Conservation (phyloP, 2,797 vertebrate species). For the Syncerus caffer region DNA sequence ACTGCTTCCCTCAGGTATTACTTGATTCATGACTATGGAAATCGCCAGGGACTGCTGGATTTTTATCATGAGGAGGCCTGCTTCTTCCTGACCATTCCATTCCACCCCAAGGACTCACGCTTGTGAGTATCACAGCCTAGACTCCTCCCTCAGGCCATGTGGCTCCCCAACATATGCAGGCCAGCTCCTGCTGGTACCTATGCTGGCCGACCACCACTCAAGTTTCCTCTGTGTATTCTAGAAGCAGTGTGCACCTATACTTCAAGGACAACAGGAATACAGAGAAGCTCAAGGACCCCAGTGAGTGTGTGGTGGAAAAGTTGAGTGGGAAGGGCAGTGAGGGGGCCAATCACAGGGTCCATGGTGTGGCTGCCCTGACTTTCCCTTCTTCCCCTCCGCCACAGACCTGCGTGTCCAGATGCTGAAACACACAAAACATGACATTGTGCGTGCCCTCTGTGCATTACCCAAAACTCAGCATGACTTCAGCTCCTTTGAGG, state of each 20-base stretch:
- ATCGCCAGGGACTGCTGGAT: conserved; percentile 87
- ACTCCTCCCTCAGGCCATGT: too few relatives aligned
- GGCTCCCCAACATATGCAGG: background rate
- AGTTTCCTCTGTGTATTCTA: background rate
- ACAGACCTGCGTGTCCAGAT: background rate
- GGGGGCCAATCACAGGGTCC: background rate
- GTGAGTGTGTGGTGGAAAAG: conserved; percentile 74
- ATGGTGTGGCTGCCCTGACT: background rate
- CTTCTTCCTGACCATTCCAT: conserved; percentile 88
- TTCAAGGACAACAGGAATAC: conserved; percentile 89
- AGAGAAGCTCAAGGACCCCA: conserved; percentile 86
- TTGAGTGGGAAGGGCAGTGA: background rate
- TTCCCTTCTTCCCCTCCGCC: background rate
- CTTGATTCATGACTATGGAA: conserved; percentile 87
- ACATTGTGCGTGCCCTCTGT: background rate
- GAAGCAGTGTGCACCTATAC: conserved; percentile 83
- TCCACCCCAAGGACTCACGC: conserved; percentile 79
- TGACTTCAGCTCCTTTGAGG: background rate
- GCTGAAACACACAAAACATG: background rate
- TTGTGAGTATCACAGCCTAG: conserved; percentile 75
- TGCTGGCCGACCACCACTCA: background rate
- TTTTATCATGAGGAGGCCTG: conserved; percentile 91
- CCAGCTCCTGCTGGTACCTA: background rate
- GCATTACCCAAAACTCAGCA: background rate
- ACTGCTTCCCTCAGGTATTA: conserved; percentile 80